A percentile compares a stretch with the other conserved stretches of the same genome.
These are phyloP conservation scores for Eulithis prunata DNA, from an alignment of 2,888 invertebrate genomes.

Conservation along the genomic window DNA sequence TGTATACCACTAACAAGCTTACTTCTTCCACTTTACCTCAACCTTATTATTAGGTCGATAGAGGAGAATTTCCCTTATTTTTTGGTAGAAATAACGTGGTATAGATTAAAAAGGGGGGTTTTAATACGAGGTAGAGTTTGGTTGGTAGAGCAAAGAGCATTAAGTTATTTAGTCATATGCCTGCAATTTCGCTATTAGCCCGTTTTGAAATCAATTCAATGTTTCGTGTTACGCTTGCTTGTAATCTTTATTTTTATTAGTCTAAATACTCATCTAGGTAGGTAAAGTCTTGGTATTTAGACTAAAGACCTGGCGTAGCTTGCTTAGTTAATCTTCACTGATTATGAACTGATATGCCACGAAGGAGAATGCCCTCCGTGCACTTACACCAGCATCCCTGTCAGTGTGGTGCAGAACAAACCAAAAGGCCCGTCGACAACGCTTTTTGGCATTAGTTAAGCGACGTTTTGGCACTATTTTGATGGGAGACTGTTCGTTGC, in stretches of 20 bases:
- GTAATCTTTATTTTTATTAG: constrained; percentile 40
- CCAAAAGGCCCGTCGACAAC: constrained; percentile 88
- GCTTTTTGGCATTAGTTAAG: constrained; percentile 87
- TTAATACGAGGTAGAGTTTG: constrained; percentile 52
- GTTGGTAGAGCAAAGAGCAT: constrained; percentile 53
- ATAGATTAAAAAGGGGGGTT: constrained; percentile 44
- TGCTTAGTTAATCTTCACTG: too few species aligned
- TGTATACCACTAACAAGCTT: constrained; percentile 40
- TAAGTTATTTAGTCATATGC: constrained; percentile 76
- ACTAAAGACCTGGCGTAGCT: too few species aligned
- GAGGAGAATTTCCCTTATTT: constrained; percentile 18
- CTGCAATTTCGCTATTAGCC: constrained; percentile 69
- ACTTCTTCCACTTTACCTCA: background rate
- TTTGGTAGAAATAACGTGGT: constrained; percentile 6
- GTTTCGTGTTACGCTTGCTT: constrained; percentile 47
- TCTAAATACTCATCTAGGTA: constrained; percentile 24
- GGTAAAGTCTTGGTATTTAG: too few species aligned
- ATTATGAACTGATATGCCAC: constrained; percentile 86
- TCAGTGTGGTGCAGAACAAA: constrained; percentile 87
- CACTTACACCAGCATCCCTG: constrained; percentile 89
- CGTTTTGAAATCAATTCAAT: constrained; percentile 71
- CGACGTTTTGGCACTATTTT: too few species aligned
- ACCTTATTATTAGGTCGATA: constrained; percentile 18
- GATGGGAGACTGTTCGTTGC: too few species aligned
- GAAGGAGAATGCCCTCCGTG: constrained; percentile 91